Evolutionary conservation across 2,113 vertebrate genomes (phyloP), one percentile per base, ranked within the genome.

Genomic region (Pseudorectes ferrugineus): DNA sequence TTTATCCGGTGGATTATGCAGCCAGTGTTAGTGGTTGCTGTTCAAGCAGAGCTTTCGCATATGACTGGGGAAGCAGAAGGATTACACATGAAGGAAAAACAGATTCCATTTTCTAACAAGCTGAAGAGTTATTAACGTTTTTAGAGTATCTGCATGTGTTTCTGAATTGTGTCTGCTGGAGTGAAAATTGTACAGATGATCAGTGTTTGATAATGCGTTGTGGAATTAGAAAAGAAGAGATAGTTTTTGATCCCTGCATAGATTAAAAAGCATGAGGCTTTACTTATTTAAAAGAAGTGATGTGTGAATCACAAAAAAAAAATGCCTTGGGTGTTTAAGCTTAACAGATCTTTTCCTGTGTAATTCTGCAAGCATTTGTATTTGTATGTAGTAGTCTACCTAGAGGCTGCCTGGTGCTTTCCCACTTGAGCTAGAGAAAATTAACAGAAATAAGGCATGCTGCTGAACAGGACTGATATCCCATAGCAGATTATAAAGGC

Each of bases 121-220:
- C 48, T 87, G 74, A 72, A 70, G 67, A 51, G 45, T 66, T 85
- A 51, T 19, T 85, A 82, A 54, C 2, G 10, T 82, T 95, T 91
- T 87, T 70, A 73, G 46, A 29, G 9, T 73, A 25, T 81, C 45
- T 89, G 54, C 28, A 6, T 57, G 42, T 85, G 46, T 91, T 89
- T 89, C 28, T 57, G 68, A 66, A 43, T 75, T 51, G 24, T 74
- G 63, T 63, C 58, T 62, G 51, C 70, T 81, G 58, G 82, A 67
- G 35, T 82, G 45, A 94, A 85, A 89, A 65, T 40, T 57, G 49
- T 61, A 46, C 55, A 57, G 61, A 85, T 92, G 49, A 95, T 85
- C 73, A 85, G 25, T 85, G 48, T 82, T 91, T 3, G 12, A 76
- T 92, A 75, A 42, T 2, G 4, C 43, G 29, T 28, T 87, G 25